A percentile compares a stretch with the other conserved stretches of the same genome.
These are phyloP conservation scores for Acanthornis magna DNA, from an alignment of 2,797 vertebrate genomes.

Conservation along the genomic window DNA sequence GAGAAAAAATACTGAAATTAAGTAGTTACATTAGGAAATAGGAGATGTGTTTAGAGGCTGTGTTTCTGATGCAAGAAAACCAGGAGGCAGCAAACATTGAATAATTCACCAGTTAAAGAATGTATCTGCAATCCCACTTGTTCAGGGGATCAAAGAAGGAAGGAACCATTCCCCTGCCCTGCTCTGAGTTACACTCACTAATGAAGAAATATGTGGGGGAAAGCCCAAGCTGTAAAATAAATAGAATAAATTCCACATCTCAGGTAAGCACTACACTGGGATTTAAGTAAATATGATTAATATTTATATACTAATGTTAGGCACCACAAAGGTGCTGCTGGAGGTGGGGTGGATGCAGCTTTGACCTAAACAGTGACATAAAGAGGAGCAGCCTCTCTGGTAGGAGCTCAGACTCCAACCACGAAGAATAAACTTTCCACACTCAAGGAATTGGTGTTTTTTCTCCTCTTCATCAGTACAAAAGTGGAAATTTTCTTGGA, in stretches of 20 bases:
- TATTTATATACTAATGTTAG: not conserved
- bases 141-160: not conserved
- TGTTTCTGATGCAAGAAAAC: not conserved
- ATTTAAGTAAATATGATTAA: not conserved
- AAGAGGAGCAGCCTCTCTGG: not conserved
- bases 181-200: not conserved
- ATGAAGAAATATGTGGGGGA: not conserved
- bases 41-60: not conserved
- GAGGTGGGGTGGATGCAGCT: not conserved
- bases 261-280: not conserved
- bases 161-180: not conserved
- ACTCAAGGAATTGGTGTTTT: accelerated
- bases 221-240: not conserved
- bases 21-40: not conserved
- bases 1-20: not conserved
- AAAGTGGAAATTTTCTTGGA: not conserved
- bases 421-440: not conserved
- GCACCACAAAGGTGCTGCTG: not conserved
- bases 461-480: not conserved
- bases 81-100: not conserved
- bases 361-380: not conserved
- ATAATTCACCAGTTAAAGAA: not conserved
- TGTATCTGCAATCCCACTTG: not conserved
- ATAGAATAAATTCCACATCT: not conserved
- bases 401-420: not conserved